Evolutionary conservation across 1,140 invertebrate genomes (phyloP).

Genomic region (Latrodectus geometricus): DNA sequence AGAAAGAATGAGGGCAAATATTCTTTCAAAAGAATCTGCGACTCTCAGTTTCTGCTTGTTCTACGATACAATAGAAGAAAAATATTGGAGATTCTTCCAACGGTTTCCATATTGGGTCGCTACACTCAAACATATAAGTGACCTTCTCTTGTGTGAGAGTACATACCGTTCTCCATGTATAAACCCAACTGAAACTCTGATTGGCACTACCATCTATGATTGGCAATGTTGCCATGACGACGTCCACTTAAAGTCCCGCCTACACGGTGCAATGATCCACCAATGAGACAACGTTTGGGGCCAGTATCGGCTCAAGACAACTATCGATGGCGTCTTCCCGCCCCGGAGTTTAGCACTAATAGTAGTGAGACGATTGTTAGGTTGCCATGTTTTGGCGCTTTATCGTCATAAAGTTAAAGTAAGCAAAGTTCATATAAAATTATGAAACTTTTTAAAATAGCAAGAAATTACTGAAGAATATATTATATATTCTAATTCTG

Average conservation of each 20-base stretch:
- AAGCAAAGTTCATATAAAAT: too few species aligned
- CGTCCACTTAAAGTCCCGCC: constrained; percentile 56
- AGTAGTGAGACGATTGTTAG: constrained; percentile 32
- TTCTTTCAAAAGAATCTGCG: not conserved
- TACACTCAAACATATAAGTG: constrained; percentile 48
- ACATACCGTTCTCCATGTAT: constrained; percentile 46
- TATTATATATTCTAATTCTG: too few species aligned
- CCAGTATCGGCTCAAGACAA: constrained; percentile 58
- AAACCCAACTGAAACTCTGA: constrained; percentile 47
- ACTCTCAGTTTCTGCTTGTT: not conserved
- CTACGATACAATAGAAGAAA: too few species aligned
- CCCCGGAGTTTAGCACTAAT: constrained; percentile 62
- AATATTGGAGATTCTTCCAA: not conserved
- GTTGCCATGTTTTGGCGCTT: constrained; percentile 22
- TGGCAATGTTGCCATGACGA: constrained; percentile 57
- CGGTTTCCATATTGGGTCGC: constrained; percentile 48
- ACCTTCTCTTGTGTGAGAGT: constrained; percentile 45
- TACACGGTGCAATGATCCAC: constrained; percentile 41
- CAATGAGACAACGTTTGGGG: constrained; percentile 55
- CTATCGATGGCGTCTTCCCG: constrained; percentile 61
- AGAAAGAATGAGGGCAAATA: not conserved
- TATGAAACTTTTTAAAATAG: too few species aligned
- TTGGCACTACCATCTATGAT: constrained; percentile 54
- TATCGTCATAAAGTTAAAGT: not conserved
- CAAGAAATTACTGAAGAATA: too few species aligned